Evolutionary conservation across 2,797 vertebrate genomes (phyloP), one percentile per base, ranked within the genome.

Genomic region (Chelonia mydas): DNA sequence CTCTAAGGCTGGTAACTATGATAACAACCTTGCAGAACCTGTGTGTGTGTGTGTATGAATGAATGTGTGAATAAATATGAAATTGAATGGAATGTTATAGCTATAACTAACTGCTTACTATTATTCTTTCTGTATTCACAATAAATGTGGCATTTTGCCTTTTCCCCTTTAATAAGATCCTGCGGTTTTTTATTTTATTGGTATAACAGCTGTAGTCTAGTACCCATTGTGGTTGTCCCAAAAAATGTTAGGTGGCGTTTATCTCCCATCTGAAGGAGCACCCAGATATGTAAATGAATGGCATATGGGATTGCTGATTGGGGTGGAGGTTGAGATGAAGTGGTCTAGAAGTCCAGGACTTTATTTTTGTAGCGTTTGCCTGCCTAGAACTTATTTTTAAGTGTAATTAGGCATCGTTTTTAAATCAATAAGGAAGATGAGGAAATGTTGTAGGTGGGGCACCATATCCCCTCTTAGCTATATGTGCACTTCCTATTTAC

Each of bases 241-340:
- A 61, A 72, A 41, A 0, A 1, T 1, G 28, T 17, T 82, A 51
- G 59, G 21, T 61, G 83, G 81, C 19, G 19, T 12, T 41, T 5
- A 0, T 61, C 37, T 37, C 31, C 86, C 87, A 72, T 50, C 81
- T 23, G 3, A 49, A 0, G 19, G 31, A 80, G 33, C 47, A 1
- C 0, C 51, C 0, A 5, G 83, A 0, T 59, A 81, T 21, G 55
- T 79, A 31, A 76, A 53, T 74, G 90, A 79, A 11, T 0, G 45
- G 11, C 11, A 27, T 0, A 0, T 6, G 21, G 23, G 45, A 61
- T 3, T 17, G 11, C 11, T 45, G 31, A 79, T 0, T 1, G 13
- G 37, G 19, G 47, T 72, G 59, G 21, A 27, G 61, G 13, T 17
- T 23, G 3, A 49, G 15, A 19, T 51, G 82, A 49, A 68, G 25